Evolutionary conservation across 2,797 vertebrate species (phyloP), one percentile per base, ranked within the genome.

Genomic region (Scarus forsteni): DNA sequence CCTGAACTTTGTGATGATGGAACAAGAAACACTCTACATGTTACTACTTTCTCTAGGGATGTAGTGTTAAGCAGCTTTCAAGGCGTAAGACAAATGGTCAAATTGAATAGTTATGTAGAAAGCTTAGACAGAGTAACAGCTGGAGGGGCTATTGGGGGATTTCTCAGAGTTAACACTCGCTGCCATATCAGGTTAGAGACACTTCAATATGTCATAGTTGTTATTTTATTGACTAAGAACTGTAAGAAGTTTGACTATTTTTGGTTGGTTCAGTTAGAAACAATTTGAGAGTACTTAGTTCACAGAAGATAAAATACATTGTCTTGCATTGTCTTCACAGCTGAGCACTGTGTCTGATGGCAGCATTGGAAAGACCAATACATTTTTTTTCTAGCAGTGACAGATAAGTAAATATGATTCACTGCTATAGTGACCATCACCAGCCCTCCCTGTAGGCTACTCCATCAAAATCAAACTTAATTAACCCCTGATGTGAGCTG

Each of bases 21-120:
- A 73, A 89, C 60, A 51, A 72, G 63, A 86, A 88, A 85, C 87
- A 85, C 34, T 49, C 54, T 52, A 46, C 45, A n/a, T 46, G 15
- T 77, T 60, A 66, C 66, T 65, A 56, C 59, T 76, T 75, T 58
- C 6, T n/a, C 61, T 64, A 34, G 70, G 58, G 34, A 14, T 65
- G 58, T 63, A 62, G 58, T 77, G 83, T 80, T 38, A 66, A 72
- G 7, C 58, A 70, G 27, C 27, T 4, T 27, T 27, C 27, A 2
- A 27, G 27, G 4, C 55, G 48, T 50, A 34, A 18, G 14, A n/a
- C 16, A 11, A 55, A n/a, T 13, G 40, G 36, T 52, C 8, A 54
- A 51, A 42, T 19, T 58, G 59, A 66, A 36, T 19, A 52, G 45
- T 12, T 12, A 38, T 27, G 14, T 61, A 44, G 44, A 15, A 43